Percentiles rank a stretch among this genome's conserved stretches.
These are phyloP conservation scores for Hylaeus volcanicus DNA, from an alignment of 1,140 invertebrate genomes.

Conservation along the genomic window DNA sequence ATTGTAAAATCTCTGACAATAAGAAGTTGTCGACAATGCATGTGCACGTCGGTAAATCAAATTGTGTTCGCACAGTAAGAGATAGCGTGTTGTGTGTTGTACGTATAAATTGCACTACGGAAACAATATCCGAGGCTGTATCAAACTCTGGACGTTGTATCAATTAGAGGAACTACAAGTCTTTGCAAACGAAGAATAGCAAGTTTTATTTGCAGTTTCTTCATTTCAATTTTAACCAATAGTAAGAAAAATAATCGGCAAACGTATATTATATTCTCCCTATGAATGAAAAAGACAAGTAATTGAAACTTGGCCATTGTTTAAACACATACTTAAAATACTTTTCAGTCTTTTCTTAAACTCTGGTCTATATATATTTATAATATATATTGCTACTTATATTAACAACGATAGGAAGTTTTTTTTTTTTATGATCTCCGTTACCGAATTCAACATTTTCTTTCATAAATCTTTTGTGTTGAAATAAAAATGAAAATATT, in stretches of 20 bases:
- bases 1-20: conserved; percentile 29
- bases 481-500: too few relatives aligned
- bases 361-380: too few relatives aligned
- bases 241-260: not conserved
- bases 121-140: conserved; percentile 24
- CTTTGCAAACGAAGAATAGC: not conserved
- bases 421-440: too few relatives aligned
- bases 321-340: too few relatives aligned
- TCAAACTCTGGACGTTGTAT: conserved; percentile 12
- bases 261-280: too few relatives aligned
- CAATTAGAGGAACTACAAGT: conserved; percentile 19
- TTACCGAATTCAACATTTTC: too few relatives aligned
- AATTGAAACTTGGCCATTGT: too few relatives aligned
- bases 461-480: too few relatives aligned
- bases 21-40: conserved; percentile 12
- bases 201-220: not conserved
- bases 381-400: too few relatives aligned
- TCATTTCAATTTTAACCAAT: not conserved
- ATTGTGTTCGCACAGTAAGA: conserved; percentile 21
- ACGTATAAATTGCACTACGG: conserved; percentile 21
- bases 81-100: conserved; percentile 18
- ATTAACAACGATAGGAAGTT: too few relatives aligned
- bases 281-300: too few relatives aligned
- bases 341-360: too few relatives aligned
- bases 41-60: conserved; percentile 30